Base-by-base conservation (phyloP, 2,113 vertebrate species). In the Thryonomys swinderianus region DNA sequence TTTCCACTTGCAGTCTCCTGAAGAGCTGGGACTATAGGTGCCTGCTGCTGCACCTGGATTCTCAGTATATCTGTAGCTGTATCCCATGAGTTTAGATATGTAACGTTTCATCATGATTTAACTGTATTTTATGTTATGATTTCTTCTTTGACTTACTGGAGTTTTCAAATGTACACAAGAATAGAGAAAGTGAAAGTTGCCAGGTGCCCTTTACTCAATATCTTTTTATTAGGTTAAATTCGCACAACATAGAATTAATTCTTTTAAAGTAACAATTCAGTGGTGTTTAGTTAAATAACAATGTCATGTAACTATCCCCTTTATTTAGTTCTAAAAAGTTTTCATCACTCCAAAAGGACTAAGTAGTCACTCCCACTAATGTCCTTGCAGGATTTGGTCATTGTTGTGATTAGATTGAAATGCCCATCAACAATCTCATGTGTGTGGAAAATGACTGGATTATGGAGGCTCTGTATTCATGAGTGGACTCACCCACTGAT, bases 111-210 rank as follows among this genome's bases (percentile, higher is more conserved):
- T 59, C 67, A 48, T 82, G 51, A 91, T 61, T 76, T 83, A 76
- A 69, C 37, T 83, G 4, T 55, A 83, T 87, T 67, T 82, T 62
- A 59, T 90, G 66, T 86, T 64, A 55, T 45, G 10, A 25, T 62
- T 90, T 71, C 4, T 71, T 81, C 34, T 90, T 74, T 66, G 37
- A 82, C 30, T 30, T 55, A 64, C 48, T 48, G 9, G 32, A 76
- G 14, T 92, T 93, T 95, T 83, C 42, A 84, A 83, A 88, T 37
- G 76, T 69, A 66, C 7, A 67, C 34, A 78, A 67, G 76, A 88
- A 51, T 83, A 61, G 51, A 91, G 90, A 76, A 66, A 88, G 20
- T 7, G 40, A 78, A 84, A 87, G 37, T 53, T 84, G 7, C 27
- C 20, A 53, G 61, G 48, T 82, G 48, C 30, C 11, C 18, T 40